Evolutionary conservation across 2,797 vertebrate species (phyloP), one percentile per base, ranked within the genome.

Genomic region (Eutrigla gurnardus): DNA sequence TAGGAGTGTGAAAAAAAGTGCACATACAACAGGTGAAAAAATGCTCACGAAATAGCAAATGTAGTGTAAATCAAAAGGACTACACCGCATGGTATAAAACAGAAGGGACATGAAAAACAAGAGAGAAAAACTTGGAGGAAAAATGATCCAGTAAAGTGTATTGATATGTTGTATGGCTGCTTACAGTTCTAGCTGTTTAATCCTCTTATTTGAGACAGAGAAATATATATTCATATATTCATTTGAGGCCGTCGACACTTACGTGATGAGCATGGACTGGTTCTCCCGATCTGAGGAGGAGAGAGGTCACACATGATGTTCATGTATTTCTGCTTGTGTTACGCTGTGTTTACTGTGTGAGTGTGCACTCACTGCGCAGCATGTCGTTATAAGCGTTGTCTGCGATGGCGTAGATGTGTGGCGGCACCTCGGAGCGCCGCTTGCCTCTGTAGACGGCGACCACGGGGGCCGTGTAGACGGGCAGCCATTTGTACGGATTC

Each of bases 251-350:
- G 37, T 2, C 42, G 2, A 49, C 7, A 97, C 97, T 97, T 95
- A 98, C 96, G 97, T 99, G 94, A 98, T 98, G 47, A 98, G 95
- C 97, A 98, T 99, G 86, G 97, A 98, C 91, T 98, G 97, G 93
- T 98, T 99, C 81, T 98, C 97, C 0, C 97, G 95, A 94, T 98
- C 97, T 99, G 93, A 35, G 89, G 92, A 74, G 37, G 12, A 57
- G 14, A 75, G 61, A 47, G 25, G 25, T 25, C 25, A 25, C 25
- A 25, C 25, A 25, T 25, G 25, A 25, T 25, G 25, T 25, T 2
- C 25, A 25, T 25, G 25, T 25, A 25, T 25, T 25, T 25, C 25
- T 25, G 25, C 25, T 75, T 78, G 49, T 65, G 18, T 17, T 50
- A 58, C 14, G 3, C 5, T 47, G n/a, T 70, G 61, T 67, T 3